Percentiles rank a stretch among this genome's conserved stretches.
phyloP scores from a whole-genome alignment of 2,888 invertebrate species.

The Ormia ochracea region DNA sequence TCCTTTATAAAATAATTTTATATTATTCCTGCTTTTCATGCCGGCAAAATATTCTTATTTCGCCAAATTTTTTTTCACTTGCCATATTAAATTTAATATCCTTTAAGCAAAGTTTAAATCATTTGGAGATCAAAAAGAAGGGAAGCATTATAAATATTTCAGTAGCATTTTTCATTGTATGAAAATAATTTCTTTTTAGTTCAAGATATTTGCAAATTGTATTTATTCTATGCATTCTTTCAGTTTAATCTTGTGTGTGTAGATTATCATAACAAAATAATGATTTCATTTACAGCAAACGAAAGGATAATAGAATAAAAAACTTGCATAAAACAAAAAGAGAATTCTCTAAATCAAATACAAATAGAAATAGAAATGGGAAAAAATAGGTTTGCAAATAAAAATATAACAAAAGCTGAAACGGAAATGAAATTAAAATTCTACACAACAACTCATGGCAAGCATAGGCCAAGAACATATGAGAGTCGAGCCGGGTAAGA shows the following conservation, averaged over 20 bases:
- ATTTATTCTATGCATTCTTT: not conserved
- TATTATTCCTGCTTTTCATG: not conserved
- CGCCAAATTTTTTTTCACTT: not conserved
- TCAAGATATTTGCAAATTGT: constrained; percentile 29
- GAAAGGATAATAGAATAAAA: not conserved
- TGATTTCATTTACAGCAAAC: constrained; percentile 39
- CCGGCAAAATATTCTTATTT: not conserved
- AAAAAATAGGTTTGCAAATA: constrained; percentile 10
- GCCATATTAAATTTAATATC: constrained; percentile 12
- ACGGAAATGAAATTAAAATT: constrained; percentile 61
- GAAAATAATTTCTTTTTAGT: constrained; percentile 14
- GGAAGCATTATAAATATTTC: not conserved
- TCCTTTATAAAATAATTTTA: not conserved
- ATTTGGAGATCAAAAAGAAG: not conserved
- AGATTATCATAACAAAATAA: constrained; percentile 29
- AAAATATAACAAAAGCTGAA: constrained; percentile 24
- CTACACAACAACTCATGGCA: constrained; percentile 27
- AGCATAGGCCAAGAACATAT: not conserved
- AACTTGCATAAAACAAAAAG: not conserved
- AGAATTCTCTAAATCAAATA: constrained; percentile 28
- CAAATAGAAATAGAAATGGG: constrained; percentile 4
- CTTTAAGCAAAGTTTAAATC: constrained; percentile 10
- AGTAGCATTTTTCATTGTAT: not conserved
- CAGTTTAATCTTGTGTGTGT: not conserved
- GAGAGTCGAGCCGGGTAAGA: not conserved